Evolutionary conservation across 1,140 invertebrate species (phyloP).

Genomic region (Zaprionus vittiger): DNA sequence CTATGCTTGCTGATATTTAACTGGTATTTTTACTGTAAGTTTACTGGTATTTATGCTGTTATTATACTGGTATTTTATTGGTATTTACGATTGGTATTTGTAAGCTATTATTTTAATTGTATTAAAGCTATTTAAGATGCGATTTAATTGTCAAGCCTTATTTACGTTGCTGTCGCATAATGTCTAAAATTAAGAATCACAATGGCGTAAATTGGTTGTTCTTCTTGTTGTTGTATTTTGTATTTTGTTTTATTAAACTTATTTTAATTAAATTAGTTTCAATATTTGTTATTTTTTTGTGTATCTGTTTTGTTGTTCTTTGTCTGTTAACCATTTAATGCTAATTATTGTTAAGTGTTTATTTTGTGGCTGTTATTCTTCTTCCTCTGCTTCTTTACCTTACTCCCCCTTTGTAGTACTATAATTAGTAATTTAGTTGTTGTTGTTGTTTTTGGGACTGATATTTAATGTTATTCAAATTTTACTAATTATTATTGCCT

Average conservation of each 20-base stretch:
- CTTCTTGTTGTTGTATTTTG: slow-evolving; percentile 19
- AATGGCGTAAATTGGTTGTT: slow-evolving; percentile 73
- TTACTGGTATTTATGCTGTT: slow-evolving; percentile 45
- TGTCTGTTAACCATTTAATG: slow-evolving; percentile 57
- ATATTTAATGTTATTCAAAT: slow-evolving; percentile 23
- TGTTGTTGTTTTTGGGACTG: background rate
- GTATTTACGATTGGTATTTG: slow-evolving; percentile 9
- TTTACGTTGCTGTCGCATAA: slow-evolving; percentile 48
- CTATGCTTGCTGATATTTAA: slow-evolving; percentile 8
- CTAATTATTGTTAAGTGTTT: slow-evolving; percentile 78
- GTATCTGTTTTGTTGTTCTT: slow-evolving; percentile 11
- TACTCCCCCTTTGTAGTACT: background rate
- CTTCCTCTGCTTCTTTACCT: no score
- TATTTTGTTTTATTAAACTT: slow-evolving; percentile 19
- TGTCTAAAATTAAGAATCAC: slow-evolving; percentile 84
- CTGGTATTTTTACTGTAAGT: slow-evolving; percentile 20
- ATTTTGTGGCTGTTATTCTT: slow-evolving; percentile 37
- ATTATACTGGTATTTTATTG: slow-evolving; percentile 10
- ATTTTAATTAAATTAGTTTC: slow-evolving; percentile 13
- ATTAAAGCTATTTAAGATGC: slow-evolving; percentile 23
- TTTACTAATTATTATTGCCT: slow-evolving; percentile 52
- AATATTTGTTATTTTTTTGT: slow-evolving; percentile 1
- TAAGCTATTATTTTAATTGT: slow-evolving; percentile 42
- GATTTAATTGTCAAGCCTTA: slow-evolving; percentile 28
- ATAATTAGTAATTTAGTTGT: background rate